Percentiles rank a stretch among this genome's conserved stretches.
Conservation (phyloP, 2,113 vertebrate genomes). For the Electrona antarctica region DNA sequence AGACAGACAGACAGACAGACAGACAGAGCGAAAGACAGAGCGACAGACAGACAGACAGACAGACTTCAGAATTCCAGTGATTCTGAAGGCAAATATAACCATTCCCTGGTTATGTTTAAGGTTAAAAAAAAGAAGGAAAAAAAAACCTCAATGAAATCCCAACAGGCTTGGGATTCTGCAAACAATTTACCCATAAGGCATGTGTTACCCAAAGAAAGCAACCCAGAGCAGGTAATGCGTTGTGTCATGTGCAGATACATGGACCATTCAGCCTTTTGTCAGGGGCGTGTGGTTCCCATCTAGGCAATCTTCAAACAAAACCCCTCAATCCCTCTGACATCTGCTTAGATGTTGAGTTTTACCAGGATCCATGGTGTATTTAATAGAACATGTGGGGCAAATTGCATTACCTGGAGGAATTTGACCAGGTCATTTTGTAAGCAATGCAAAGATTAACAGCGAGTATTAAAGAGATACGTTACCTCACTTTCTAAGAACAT, state of each 20-base stretch:
- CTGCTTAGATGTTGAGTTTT: constrained; percentile 51
- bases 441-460: constrained; percentile 60
- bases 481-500: constrained; percentile 40
- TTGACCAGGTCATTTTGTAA: constrained; percentile 70
- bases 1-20: no score
- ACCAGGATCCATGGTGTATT: constrained; percentile 46
- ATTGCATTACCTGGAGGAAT: constrained; percentile 74
- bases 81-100: constrained; percentile 1
- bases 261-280: constrained; percentile 42
- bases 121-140: not conserved
- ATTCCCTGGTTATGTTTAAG: not conserved
- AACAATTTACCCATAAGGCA: constrained; percentile 15
- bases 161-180: constrained; percentile 7
- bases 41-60: not conserved
- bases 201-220: constrained; percentile 12
- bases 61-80: constrained; percentile 8
- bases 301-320: constrained; percentile 54
- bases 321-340: constrained; percentile 41
- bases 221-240: constrained; percentile 25
- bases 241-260: constrained; percentile 34
- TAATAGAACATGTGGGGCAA: constrained; percentile 60
- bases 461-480: constrained; percentile 52
- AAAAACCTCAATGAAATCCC: not conserved
- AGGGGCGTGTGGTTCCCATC: constrained; percentile 45
- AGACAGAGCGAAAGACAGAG: no score